A percentile compares a stretch with the other conserved stretches of the same genome.
Evolutionary conservation across 2,113 vertebrate species (phyloP).

Genomic region (Crocuta crocuta): DNA sequence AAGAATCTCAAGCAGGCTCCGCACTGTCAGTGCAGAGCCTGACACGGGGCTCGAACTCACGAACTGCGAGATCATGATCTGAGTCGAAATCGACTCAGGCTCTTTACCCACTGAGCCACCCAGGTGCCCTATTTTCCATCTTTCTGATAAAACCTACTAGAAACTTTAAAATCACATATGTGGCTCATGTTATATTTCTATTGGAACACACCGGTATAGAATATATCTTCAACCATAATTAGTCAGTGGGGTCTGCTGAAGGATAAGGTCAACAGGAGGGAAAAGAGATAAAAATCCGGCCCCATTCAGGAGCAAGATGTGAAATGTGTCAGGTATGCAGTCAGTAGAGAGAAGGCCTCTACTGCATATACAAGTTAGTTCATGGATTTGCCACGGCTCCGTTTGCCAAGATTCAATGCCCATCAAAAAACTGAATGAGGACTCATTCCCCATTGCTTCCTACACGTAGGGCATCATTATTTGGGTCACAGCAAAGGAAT

Average conservation of each 20-base stretch:
- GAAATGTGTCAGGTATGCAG: not conserved
- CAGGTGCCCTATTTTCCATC: not conserved
- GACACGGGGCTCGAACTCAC: not conserved
- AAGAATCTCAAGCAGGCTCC: no score
- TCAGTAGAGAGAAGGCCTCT: not conserved
- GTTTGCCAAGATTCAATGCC: not conserved
- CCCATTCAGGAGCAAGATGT: not conserved
- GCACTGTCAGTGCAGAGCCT: no score
- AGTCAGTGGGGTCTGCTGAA: not conserved
- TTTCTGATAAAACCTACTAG: not conserved
- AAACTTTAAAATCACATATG: not conserved
- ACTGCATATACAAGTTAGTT: fast-evolving
- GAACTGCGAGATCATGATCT: no score
- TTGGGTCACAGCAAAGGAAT: not conserved
- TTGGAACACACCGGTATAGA: not conserved
- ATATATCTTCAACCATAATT: not conserved
- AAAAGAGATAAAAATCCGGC: not conserved
- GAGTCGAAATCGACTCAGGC: not conserved
- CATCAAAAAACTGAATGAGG: not conserved
- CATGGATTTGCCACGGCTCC: not conserved
- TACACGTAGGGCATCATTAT: not conserved
- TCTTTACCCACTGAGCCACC: not conserved
- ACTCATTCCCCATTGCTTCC: not conserved
- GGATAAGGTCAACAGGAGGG: not conserved
- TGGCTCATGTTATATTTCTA: not conserved